Evolutionary conservation across 2,113 vertebrate species (phyloP).

Genomic region (Nematolebias whitei): DNA sequence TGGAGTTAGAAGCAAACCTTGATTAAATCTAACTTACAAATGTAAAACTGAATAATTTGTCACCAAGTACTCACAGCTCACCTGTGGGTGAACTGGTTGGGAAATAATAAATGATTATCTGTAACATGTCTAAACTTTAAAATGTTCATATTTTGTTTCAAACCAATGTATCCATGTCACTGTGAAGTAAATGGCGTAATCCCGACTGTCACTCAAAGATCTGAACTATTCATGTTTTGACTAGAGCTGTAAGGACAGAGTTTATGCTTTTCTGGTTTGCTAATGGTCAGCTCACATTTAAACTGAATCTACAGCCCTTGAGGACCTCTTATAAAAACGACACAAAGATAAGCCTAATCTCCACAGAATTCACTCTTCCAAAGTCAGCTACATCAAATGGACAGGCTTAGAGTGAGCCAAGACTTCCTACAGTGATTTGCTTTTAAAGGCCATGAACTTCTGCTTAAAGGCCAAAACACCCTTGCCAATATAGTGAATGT

Average conservation of each 20-base stretch:
- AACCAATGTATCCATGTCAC: no score
- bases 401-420: slow-evolving; percentile 37
- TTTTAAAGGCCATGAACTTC: slow-evolving; percentile 63
- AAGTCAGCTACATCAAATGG: slow-evolving; percentile 25
- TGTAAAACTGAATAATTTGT: no score
- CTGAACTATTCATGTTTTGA: no score
- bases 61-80: no score
- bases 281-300: slow-evolving; percentile 1
- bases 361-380: slow-evolving; percentile 19
- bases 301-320: neutral
- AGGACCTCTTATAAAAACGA: slow-evolving; percentile 19
- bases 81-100: no score
- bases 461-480: slow-evolving; percentile 56
- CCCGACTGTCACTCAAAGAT: no score
- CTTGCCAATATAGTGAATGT: slow-evolving; percentile 35
- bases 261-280: neutral
- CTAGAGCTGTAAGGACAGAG: no score
- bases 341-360: slow-evolving; percentile 33
- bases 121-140: neutral
- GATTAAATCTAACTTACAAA: neutral
- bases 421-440: slow-evolving; percentile 23
- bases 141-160: no score
- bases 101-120: no score
- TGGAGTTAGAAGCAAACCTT: neutral
- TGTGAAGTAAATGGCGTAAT: no score